Base-by-base conservation (phyloP, 2,888 invertebrate species). In the Limnephilus lunatus region DNA sequence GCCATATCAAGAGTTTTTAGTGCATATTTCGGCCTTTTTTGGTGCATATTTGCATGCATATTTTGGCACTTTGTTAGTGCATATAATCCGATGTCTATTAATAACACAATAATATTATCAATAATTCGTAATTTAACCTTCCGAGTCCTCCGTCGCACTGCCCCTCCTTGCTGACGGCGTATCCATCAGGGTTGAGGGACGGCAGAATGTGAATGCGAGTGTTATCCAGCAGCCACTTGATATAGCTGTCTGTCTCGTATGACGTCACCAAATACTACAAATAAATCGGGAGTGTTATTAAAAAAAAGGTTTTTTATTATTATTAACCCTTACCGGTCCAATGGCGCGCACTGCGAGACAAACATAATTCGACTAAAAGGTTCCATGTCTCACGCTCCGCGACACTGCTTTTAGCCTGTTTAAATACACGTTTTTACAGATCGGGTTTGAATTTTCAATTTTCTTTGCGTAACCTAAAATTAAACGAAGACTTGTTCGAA, bases 171-270 rank as follows among this genome's bases (percentile, higher is more conserved):
- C 99, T 98, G 32, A 98, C 98, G 94, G 99, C 98, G 96, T 98
- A 99, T 35, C 99, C 99, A 95, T 99, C 99, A 0, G 99, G 99
- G 95, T 99, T 99, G 99, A 99, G 99, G 0, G 99, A 98, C 0
- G 99, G 99, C 97, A 99, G 97, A 94, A 99, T 97, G 95, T 99
- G 99, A 94, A 99, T 99, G 93, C 99, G 97, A 0, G 99, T 99
- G 95, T 98, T 98, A 95, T 99, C 98, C 95, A 99, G 95, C 92
- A 99, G 95, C 98, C 98, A 98, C 94, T 97, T 97, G 92, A 99
- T 97, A 95, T 98, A 98, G 32, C 98, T 97, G 95, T 99, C 98
- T 2, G 97, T 97, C 83, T 97, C 97, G 95, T 99, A 99, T 94
- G 97, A 98, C 82, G 97, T 98, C 92, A 98, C 98, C 94, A 99